phyloP scores from a whole-genome alignment of 2,113 vertebrate species.

The Paramormyrops kingsleyae region DNA sequence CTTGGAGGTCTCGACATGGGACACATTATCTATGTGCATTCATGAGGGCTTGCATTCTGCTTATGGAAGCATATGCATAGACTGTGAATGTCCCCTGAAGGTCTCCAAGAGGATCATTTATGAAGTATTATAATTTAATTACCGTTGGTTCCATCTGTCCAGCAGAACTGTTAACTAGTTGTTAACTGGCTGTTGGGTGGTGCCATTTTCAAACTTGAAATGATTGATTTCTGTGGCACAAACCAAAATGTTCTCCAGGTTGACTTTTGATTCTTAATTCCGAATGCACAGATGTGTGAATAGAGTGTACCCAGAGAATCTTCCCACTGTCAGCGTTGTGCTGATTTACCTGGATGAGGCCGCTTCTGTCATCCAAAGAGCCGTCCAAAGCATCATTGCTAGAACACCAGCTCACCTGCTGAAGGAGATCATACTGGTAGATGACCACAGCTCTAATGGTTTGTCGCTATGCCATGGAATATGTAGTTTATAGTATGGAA shows the following conservation, averaged over 20 bases:
- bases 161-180: not conserved
- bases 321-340: constrained; percentile 62
- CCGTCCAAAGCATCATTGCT: constrained; percentile 61
- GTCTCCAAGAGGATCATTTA: not conserved
- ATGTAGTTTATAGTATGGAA: no score
- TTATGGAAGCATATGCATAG: not conserved
- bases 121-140: not conserved
- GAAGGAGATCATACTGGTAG: constrained; percentile 71
- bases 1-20: not conserved
- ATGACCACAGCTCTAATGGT: constrained; percentile 68
- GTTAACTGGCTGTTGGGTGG: not conserved
- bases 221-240: not conserved
- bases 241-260: not conserved
- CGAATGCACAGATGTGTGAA: constrained; percentile 49
- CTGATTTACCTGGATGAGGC: constrained; percentile 72
- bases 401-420: constrained; percentile 58
- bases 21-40: not conserved
- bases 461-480: constrained; percentile 7
- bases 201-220: not conserved
- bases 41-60: not conserved
- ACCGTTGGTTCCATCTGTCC: not conserved
- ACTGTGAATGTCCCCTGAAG: not conserved
- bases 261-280: not conserved
- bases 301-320: constrained; percentile 54
- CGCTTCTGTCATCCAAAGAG: constrained; percentile 62